phyloP scores from a whole-genome alignment of 2,113 vertebrate genomes.

The Myiozetetes cayanensis region DNA sequence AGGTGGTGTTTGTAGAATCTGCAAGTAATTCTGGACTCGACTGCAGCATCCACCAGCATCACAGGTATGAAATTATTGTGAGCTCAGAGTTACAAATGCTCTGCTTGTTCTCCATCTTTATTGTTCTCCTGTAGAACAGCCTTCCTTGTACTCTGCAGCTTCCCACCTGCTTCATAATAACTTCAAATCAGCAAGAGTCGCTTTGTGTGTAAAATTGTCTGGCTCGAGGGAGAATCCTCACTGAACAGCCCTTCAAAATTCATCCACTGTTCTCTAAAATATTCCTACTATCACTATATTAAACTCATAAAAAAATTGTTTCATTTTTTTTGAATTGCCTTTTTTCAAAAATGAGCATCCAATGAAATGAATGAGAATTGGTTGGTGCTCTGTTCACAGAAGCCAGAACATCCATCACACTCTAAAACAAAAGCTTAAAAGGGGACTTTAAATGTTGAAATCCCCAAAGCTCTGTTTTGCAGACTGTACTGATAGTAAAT shows the following conservation, averaged over 20 bases:
- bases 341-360: not conserved
- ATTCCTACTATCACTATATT: not conserved
- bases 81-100: not conserved
- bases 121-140: not conserved
- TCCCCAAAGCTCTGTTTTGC: not conserved
- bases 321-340: not conserved
- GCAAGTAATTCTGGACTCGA: too few species aligned
- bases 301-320: accelerated
- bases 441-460: not conserved
- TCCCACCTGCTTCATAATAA: not conserved
- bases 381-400: too few species aligned
- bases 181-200: not conserved
- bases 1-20: not conserved
- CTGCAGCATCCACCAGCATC: not conserved
- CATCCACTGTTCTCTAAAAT: not conserved
- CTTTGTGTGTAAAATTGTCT: not conserved
- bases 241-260: not conserved
- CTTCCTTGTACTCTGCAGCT: not conserved
- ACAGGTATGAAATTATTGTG: not conserved
- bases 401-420: not conserved
- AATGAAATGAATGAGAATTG: not conserved
- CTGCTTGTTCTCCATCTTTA: not conserved
- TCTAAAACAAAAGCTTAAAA: not conserved
- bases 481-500: not conserved
- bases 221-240: not conserved